These are phyloP conservation scores for Nasonia giraulti DNA, from an alignment of 1,140 invertebrate genomes.

Conservation along the genomic window DNA sequence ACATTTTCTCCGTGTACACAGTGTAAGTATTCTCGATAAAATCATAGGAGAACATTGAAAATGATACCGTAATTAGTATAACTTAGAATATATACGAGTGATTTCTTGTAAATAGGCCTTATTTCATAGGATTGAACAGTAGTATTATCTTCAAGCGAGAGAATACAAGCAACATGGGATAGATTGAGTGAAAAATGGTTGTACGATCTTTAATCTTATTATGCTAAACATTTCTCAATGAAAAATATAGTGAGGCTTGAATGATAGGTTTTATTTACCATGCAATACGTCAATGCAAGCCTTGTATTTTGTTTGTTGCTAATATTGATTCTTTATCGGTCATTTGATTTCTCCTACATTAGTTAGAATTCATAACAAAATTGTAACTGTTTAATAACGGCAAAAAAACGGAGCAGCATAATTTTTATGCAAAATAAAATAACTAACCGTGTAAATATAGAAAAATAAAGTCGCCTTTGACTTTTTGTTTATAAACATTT, in stretches of 20 bases:
- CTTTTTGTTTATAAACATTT: conserved; percentile 45
- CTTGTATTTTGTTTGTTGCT: conserved; percentile 41
- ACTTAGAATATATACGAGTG: conserved; percentile 27
- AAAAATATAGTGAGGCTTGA: too few relatives aligned
- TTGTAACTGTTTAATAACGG: conserved; percentile 41
- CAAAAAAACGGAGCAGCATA: conserved; percentile 33
- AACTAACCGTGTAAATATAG: conserved; percentile 49
- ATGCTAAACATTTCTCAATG: background rate
- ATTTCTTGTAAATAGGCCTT: conserved; percentile 48
- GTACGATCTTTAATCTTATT: background rate
- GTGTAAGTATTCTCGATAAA: background rate
- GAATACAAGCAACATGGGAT: conserved; percentile 19
- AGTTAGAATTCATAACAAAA: conserved; percentile 35
- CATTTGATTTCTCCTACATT: conserved; percentile 41
- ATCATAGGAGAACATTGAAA: background rate
- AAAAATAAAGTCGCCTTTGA: conserved; percentile 49
- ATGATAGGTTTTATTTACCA: background rate
- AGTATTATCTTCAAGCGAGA: conserved; percentile 30
- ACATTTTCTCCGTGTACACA: conserved; percentile 26
- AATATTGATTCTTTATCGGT: conserved; percentile 46
- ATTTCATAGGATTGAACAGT: conserved; percentile 38
- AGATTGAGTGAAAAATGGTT: conserved; percentile 25
- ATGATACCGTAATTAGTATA: background rate
- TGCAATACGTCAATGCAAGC: conserved; percentile 11
- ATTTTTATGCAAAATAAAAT: conserved; percentile 50